A percentile compares a stretch with the other conserved stretches of the same genome.
phyloP scores from a whole-genome alignment of 2,888 invertebrate species.

The Drosophila pseudotalamancana region DNA sequence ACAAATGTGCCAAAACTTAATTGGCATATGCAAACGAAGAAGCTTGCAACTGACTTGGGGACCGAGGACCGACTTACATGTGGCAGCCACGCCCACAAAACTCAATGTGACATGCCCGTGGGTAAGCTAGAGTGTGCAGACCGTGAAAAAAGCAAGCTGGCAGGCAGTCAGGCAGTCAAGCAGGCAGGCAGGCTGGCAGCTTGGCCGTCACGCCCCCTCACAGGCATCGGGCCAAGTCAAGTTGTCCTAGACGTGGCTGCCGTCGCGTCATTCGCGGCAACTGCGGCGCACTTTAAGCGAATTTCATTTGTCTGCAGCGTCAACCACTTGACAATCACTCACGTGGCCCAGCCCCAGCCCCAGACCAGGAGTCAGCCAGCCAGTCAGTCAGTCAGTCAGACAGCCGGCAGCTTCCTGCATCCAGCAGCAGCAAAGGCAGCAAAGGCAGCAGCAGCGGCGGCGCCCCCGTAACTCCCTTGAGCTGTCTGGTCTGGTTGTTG shows the following conservation, averaged over 20 bases:
- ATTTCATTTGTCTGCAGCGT: conserved; percentile 80
- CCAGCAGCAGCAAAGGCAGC: conserved; percentile 23
- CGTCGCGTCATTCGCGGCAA: conserved; percentile 46
- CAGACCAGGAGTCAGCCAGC: conserved; percentile 11
- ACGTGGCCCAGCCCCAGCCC: conserved; percentile 61
- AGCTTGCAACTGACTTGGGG: background rate
- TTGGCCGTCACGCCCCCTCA: conserved; percentile 64
- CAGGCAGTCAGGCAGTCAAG: conserved; percentile 19
- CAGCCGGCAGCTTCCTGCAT: conserved; percentile 54
- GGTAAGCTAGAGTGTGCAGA: conserved; percentile 23
- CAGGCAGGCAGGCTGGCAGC: conserved; percentile 7
- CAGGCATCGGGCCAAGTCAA: conserved; percentile 57
- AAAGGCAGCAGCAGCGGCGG: conserved; percentile 2
- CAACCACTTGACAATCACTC: conserved; percentile 81
- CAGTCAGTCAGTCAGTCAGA: conserved; percentile 9
- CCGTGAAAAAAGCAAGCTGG: conserved; percentile 24
- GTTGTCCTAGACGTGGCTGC: conserved; percentile 63
- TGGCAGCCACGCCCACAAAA: conserved; percentile 27
- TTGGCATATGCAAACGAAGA: background rate
- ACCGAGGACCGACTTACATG: conserved; percentile 18
- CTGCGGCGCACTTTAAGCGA: conserved; percentile 79
- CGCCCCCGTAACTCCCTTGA: conserved; percentile 24
- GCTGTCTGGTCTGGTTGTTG: conserved; percentile 34
- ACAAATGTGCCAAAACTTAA: too few species aligned
- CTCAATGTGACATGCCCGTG: conserved; percentile 14